Conservation (phyloP, 2,113 vertebrate genomes). For the Microcebus ravelobensis region DNA sequence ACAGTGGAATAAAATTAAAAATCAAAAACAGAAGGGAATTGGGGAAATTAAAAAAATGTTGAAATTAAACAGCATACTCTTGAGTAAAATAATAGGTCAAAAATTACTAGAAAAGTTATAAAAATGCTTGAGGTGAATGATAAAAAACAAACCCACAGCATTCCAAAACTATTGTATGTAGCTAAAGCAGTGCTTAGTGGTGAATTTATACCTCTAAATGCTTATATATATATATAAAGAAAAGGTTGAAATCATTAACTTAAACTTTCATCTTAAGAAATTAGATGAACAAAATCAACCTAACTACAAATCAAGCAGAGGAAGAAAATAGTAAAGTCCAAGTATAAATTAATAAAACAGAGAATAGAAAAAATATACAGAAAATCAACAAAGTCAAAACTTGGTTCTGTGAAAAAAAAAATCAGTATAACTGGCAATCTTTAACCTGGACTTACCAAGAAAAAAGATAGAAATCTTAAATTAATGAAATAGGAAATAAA, state of each 20-base stretch:
- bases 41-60: not conserved
- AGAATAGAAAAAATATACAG: not conserved
- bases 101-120: not conserved
- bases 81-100: not conserved
- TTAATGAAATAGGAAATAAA: not conserved
- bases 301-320: not conserved
- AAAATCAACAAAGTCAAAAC: not conserved
- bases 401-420: not conserved
- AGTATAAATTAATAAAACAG: not conserved
- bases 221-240: not conserved
- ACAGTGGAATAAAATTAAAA: not conserved
- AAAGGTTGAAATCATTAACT: not conserved
- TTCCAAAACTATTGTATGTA: not conserved
- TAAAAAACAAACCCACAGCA: not conserved
- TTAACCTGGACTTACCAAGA: not conserved
- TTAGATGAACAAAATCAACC: not conserved
- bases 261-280: not conserved
- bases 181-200: not conserved
- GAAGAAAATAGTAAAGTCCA: not conserved
- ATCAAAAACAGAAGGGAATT: not conserved
- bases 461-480: not conserved
- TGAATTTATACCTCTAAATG: not conserved
- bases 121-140: not conserved
- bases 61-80: not conserved
- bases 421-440: not conserved